Percentiles rank a stretch among this genome's conserved stretches.
Conservation (phyloP, 37 sponge, comb jelly and placozoan species). For the Spongilla lacustris region DNA sequence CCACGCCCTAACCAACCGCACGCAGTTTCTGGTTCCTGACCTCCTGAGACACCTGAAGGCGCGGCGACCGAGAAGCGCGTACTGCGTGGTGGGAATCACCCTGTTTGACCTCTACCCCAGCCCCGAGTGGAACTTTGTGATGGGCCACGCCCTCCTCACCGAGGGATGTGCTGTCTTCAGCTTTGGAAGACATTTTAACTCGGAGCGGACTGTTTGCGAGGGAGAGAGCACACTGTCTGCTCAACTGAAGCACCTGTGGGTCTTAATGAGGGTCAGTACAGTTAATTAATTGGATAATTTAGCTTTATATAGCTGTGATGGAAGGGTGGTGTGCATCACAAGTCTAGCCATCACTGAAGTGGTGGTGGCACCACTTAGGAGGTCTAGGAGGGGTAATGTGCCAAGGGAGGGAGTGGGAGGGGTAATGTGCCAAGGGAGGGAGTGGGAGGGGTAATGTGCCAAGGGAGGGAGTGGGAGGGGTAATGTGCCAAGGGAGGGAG, state of each 20-base stretch:
- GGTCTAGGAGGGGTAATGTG: no score
- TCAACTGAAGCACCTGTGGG: conserved; percentile 57
- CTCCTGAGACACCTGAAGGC: conserved; percentile 31
- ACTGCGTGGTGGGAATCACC: conserved; percentile 69
- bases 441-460: no score
- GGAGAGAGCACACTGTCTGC: background rate
- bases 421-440: no score
- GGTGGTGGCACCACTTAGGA: no score
- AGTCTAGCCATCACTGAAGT: no score
- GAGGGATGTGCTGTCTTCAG: conserved; percentile 80
- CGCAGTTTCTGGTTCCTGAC: conserved; percentile 60
- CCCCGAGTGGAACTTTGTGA: conserved; percentile 89
- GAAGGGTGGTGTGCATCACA: no score
- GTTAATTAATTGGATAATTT: background rate
- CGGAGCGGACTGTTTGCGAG: background rate
- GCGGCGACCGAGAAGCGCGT: conserved; percentile 24
- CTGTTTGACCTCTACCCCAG: conserved; percentile 83
- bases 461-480: no score
- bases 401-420: no score
- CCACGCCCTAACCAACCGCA: conserved; percentile 49
- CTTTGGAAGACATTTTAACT: conserved; percentile 73
- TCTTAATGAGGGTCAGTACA: conserved; percentile 42
- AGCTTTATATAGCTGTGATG: background rate
- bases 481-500: no score
- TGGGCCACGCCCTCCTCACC: conserved; percentile 79